These are phyloP conservation scores for Turnix velox DNA, from an alignment of 2,113 vertebrate species.

Conservation along the genomic window DNA sequence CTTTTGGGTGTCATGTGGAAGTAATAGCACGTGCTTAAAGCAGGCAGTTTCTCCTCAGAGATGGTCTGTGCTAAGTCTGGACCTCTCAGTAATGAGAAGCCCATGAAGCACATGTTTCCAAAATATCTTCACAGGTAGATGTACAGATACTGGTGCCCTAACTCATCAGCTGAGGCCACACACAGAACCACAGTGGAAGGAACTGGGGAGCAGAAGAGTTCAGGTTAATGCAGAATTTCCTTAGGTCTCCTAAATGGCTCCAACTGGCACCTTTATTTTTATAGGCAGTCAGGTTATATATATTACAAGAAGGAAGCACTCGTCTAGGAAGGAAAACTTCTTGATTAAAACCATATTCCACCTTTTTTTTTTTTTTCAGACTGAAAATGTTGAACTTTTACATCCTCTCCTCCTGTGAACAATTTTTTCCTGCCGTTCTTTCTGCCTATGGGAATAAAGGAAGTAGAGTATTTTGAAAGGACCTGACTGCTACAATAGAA, in stretches of 20 bases:
- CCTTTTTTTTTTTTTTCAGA: neutral
- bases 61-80: neutral
- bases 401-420: constrained; percentile 56
- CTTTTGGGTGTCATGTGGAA: neutral
- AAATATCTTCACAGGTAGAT: neutral
- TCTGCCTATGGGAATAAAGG: constrained; percentile 62
- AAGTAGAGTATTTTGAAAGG: constrained; percentile 60
- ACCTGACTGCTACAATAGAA: constrained; percentile 54
- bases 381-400: constrained; percentile 55
- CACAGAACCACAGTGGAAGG: constrained; percentile 41
- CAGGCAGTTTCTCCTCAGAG: neutral
- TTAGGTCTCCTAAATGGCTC: constrained; percentile 57
- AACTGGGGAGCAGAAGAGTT: constrained; percentile 6
- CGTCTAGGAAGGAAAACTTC: constrained; percentile 63
- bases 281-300: constrained; percentile 66
- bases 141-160: neutral
- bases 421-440: constrained; percentile 61
- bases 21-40: neutral
- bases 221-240: constrained; percentile 66
- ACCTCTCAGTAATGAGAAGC: neutral
- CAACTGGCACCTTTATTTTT: constrained; percentile 66
- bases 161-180: constrained; percentile 41
- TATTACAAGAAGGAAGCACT: constrained; percentile 64
- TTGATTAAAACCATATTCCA: constrained; percentile 69
- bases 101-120: neutral